These are phyloP conservation scores for Oostethus manadensis DNA, from an alignment of 2,113 vertebrate genomes.

Conservation along the genomic window DNA sequence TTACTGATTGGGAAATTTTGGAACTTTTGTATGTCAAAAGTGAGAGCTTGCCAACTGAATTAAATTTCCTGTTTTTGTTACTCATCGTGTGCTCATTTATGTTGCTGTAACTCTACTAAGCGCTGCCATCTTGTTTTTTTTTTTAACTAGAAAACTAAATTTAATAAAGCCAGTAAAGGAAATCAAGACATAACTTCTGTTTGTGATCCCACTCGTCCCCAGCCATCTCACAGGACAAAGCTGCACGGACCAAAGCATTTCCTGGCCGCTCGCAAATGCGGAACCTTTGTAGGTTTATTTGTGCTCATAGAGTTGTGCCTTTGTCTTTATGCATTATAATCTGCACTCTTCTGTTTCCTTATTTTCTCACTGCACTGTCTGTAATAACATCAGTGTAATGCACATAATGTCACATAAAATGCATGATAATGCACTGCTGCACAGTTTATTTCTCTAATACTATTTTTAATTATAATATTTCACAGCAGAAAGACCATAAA, in stretches of 20 bases:
- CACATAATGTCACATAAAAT: background rate
- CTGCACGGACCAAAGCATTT: conserved; percentile 65
- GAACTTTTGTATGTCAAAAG: no score
- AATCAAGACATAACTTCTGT: conserved; percentile 52
- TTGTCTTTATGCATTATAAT: conserved; percentile 1
- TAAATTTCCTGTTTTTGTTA: background rate
- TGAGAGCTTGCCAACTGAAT: no score
- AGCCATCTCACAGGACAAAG: conserved; percentile 52
- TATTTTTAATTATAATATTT: conserved; percentile 31
- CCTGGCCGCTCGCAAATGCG: conserved; percentile 57
- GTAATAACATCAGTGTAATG: background rate
- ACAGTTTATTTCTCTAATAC: background rate
- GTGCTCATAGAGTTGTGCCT: conserved; percentile 11
- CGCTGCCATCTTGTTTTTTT: conserved; percentile 58
- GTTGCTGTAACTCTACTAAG: conserved; percentile 46
- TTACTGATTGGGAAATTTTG: no score
- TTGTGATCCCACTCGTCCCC: conserved; percentile 47
- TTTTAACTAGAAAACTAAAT: conserved; percentile 64
- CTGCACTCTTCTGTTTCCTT: conserved; percentile 4
- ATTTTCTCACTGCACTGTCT: background rate
- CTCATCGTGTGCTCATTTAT: conserved; percentile 12
- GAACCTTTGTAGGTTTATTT: conserved; percentile 56
- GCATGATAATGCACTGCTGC: background rate
- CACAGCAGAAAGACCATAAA: conserved; percentile 72
- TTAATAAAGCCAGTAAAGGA: conserved; percentile 62